Evolutionary conservation across 2,888 invertebrate species (phyloP).

Genomic region (Coelopa pilipes): DNA sequence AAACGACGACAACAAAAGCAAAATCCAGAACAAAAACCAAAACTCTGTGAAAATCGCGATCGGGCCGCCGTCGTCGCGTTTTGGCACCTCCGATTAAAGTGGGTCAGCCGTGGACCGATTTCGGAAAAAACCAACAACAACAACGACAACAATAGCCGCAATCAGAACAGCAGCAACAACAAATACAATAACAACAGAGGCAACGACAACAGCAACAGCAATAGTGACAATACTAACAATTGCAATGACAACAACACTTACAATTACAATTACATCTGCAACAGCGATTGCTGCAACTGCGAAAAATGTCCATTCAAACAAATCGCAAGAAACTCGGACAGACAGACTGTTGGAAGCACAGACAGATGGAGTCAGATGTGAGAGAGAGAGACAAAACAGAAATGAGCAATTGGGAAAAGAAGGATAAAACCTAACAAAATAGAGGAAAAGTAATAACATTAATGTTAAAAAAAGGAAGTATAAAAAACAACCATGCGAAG

Average conservation of each 20-base stretch:
- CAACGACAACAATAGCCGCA: neutral
- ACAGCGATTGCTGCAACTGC: too few species aligned
- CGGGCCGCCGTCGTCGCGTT: neutral
- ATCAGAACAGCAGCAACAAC: too few species aligned
- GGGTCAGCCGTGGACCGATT: slow-evolving; percentile 14
- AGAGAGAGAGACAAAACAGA: too few species aligned
- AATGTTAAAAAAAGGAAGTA: neutral
- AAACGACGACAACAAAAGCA: neutral
- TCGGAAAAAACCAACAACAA: slow-evolving; percentile 9
- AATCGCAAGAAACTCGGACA: neutral
- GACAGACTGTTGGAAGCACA: neutral
- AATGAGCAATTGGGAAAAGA: too few species aligned
- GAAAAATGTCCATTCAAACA: neutral
- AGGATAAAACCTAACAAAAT: slow-evolving; percentile 2
- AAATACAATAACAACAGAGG: too few species aligned
- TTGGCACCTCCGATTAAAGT: slow-evolving; percentile 10
- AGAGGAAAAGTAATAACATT: neutral
- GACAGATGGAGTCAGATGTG: neutral
- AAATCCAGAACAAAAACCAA: too few species aligned
- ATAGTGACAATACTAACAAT: too few species aligned
- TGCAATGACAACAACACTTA: too few species aligned
- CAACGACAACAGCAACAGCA: too few species aligned
- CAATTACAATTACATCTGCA: too few species aligned
- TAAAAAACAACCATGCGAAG: slow-evolving; percentile 11
- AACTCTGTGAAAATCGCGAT: too few species aligned